phyloP scores from a whole-genome alignment of 2,888 invertebrate genomes.

The Amphipoea oculea region DNA sequence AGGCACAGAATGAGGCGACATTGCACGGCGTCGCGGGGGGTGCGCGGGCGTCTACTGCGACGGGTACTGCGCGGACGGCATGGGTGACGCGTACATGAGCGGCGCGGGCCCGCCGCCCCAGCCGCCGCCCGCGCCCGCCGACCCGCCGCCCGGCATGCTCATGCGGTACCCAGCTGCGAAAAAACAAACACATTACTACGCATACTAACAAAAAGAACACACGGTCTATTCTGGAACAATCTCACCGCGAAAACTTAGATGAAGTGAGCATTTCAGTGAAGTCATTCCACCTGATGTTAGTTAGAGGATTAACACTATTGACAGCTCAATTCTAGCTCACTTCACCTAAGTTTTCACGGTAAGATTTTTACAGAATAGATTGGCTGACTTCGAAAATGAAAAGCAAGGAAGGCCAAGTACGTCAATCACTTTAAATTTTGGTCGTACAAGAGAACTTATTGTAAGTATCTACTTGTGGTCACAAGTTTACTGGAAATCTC shows the following conservation, averaged over 20 bases:
- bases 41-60: conserved; percentile 92
- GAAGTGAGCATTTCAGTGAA: too few species aligned
- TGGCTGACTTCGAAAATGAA: background rate
- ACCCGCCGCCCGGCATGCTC: conserved; percentile 85
- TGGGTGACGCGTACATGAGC: conserved; percentile 95
- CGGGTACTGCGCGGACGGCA: conserved; percentile 95
- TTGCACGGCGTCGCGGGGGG: conserved; percentile 54
- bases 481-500: background rate
- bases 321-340: background rate
- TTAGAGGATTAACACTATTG: background rate
- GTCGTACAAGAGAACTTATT: background rate
- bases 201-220: background rate
- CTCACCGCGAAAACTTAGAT: too few species aligned
- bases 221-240: background rate
- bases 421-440: background rate
- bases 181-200: conserved; percentile 37
- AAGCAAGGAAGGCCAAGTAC: background rate
- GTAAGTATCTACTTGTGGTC: background rate
- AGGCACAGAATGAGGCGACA: conserved; percentile 63
- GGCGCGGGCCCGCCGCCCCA: conserved; percentile 91
- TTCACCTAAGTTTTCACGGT: background rate
- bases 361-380: background rate
- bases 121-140: conserved; percentile 80
- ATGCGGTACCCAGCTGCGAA: conserved; percentile 91
- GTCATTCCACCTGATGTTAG: background rate